Conservation (phyloP, 2,113 vertebrate genomes). For the Onychostruthus taczanowskii region DNA sequence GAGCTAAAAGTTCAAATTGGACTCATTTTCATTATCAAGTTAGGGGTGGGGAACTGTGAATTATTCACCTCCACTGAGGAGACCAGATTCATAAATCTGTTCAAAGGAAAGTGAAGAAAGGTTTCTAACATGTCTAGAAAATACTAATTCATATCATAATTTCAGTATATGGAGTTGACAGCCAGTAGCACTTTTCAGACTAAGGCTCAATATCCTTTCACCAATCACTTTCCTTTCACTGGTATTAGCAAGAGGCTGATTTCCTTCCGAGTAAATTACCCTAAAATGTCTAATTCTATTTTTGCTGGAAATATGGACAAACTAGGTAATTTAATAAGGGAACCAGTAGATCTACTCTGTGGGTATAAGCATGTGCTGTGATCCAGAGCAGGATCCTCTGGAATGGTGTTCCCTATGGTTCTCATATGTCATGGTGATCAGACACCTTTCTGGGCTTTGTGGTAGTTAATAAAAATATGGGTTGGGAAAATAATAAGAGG, state of each 20-base stretch:
- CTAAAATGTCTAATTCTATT: neutral
- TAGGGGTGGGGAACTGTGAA: constrained; percentile 37
- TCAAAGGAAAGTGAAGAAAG: constrained; percentile 12
- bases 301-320: constrained; percentile 35
- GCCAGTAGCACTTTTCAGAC: neutral
- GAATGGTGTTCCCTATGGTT: neutral
- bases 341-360: neutral
- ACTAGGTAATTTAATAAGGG: neutral
- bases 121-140: neutral
- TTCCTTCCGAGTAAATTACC: constrained; percentile 20
- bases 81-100: constrained; percentile 26
- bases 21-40: constrained; percentile 43
- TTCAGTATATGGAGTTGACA: neutral
- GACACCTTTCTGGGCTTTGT: neutral
- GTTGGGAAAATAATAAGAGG: neutral
- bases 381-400: neutral
- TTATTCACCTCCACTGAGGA: constrained; percentile 35
- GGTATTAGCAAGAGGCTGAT: neutral
- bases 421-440: neutral
- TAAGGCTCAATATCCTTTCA: neutral
- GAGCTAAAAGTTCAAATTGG: constrained; percentile 45
- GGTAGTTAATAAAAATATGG: neutral
- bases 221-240: neutral
- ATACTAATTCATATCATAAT: neutral
- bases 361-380: neutral